phyloP scores from a whole-genome alignment of 2,888 invertebrate species.

The Drosophila fulvimacula region DNA sequence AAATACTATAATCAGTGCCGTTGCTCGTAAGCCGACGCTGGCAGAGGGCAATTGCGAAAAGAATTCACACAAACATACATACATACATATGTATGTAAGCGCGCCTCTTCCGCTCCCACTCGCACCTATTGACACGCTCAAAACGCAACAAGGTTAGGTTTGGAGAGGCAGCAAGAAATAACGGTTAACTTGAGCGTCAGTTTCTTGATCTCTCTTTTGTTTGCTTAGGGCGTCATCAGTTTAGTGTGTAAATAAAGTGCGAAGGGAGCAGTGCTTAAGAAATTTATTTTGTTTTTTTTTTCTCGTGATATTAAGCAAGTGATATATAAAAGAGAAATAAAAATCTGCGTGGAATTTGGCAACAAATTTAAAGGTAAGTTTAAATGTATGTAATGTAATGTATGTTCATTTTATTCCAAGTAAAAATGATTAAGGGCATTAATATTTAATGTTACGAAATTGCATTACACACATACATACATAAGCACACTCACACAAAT shows the following conservation, averaged over 20 bases:
- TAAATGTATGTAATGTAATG: not conserved
- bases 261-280: not conserved
- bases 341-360: not conserved
- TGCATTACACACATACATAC: not conserved
- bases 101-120: not conserved
- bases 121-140: accelerated
- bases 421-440: not conserved
- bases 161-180: not conserved
- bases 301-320: not conserved
- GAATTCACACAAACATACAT: not conserved
- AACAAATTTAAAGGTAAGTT: not conserved
- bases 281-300: not conserved
- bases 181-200: conserved; percentile 5
- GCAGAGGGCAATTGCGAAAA: no score
- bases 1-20: conserved; percentile 1
- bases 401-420: not conserved
- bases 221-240: not conserved
- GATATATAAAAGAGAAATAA: not conserved
- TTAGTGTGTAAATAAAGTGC: conserved; percentile 3
- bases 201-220: not conserved
- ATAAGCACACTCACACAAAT: not conserved
- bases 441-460: not conserved
- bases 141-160: not conserved
- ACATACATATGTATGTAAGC: no score
- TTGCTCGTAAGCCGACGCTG: not conserved